Evolutionary conservation across 2,797 vertebrate species (phyloP).

Genomic region (Gallinago solitaria): DNA sequence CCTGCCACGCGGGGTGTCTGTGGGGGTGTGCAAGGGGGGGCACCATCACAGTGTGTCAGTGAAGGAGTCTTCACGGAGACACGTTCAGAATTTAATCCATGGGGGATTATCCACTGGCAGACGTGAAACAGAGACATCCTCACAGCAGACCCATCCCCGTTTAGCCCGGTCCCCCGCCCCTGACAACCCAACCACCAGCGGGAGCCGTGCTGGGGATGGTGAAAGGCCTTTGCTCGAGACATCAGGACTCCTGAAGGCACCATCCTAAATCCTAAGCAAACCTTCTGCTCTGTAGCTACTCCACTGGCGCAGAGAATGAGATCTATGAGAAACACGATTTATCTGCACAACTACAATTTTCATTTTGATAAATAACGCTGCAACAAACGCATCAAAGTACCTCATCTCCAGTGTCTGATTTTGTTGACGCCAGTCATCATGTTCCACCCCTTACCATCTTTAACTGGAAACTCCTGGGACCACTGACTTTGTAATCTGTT

Average conservation of each 20-base stretch:
- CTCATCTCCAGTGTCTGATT: neutral
- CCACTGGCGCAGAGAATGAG: neutral
- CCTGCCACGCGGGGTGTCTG: rapidly evolving
- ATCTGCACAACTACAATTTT: neutral
- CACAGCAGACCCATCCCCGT: rapidly evolving
- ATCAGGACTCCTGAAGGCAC: neutral
- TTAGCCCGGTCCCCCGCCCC: neutral
- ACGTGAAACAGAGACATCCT: neutral
- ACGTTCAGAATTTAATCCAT: neutral
- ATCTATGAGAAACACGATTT: neutral
- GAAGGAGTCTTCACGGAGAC: neutral
- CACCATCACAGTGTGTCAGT: neutral
- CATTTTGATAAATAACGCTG: neutral
- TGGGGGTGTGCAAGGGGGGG: neutral
- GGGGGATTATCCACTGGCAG: neutral
- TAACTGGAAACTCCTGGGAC: neutral
- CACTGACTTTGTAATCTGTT: neutral
- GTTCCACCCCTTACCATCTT: neutral
- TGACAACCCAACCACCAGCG: neutral
- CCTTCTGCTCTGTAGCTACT: neutral
- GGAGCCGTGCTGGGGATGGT: neutral
- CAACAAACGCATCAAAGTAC: neutral
- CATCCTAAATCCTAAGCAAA: neutral
- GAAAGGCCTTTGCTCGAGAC: neutral
- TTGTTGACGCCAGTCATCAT: neutral